Evolutionary conservation across 2,113 vertebrate genomes (phyloP), one percentile per base, ranked within the genome.

Genomic region (Labrus mixtus): DNA sequence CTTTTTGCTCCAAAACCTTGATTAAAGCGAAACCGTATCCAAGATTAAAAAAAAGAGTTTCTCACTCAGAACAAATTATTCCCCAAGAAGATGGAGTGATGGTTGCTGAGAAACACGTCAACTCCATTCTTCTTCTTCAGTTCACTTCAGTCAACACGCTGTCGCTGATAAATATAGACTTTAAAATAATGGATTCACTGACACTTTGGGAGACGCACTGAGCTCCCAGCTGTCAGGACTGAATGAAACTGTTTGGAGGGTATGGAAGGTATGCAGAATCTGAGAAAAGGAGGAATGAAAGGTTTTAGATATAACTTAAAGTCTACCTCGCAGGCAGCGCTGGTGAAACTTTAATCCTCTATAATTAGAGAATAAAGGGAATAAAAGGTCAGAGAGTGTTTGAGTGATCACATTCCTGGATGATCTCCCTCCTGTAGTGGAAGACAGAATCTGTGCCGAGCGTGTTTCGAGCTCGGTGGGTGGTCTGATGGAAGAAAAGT

Each of bases 401-500:
- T 33, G 29, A 33, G 4, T 51, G 2, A 13, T 51, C 62, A 64
- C 46, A 29, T 29, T 45, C 23, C 53, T 23, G 51, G 51, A 48
- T 50, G 45, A 20, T 56, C 45, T 62, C 22, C 16, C 9, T 23
- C 33, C 45, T 41, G 45, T 10, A 1, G 43, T n/a, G 62, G 17
- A 79, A 29, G 59, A 57, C 67, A 13, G 29, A 60, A 22, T 37
- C 8, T 59, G 65, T 54, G 56, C 66, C 6, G 10, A 55, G 48
- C 16, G 33, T 63, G n/a, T 48, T 61, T 55, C 50, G 13, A 70
- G 68, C 58, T 68, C 57, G 48, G 80, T 73, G 78, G 75, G 78
- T 78, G 74, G 85, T 81, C 85, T 68, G 73, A 68, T 10, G 54
- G 73, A 69, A 60, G 68, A 51, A 56, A 54, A 77, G 48, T 60